These are phyloP conservation scores for Globodera ellingtonae DNA, from an alignment of 1,140 invertebrate species.

Conservation along the genomic window DNA sequence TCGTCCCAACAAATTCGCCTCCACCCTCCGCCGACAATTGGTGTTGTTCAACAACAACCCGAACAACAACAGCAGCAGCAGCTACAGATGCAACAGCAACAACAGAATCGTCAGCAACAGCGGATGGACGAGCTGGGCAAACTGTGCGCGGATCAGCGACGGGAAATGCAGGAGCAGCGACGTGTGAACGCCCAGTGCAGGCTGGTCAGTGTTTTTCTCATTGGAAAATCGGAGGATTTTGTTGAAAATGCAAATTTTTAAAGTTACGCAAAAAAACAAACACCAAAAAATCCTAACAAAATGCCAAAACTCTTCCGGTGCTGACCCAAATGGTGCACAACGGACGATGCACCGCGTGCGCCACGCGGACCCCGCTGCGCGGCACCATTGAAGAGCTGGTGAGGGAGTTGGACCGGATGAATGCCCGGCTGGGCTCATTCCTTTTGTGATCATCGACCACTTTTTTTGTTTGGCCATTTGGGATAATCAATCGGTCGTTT, in stretches of 20 bases:
- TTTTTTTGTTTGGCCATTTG: background rate
- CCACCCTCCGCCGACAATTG: background rate
- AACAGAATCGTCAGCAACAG: conserved; percentile 11
- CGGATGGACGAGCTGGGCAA: conserved; percentile 16
- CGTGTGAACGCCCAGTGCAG: conserved; percentile 22
- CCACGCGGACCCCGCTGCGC: conserved; percentile 3
- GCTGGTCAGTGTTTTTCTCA: conserved; percentile 5
- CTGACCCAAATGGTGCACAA: conserved; percentile 14
- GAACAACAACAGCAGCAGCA: background rate
- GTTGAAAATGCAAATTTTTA: background rate
- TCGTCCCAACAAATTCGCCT: background rate
- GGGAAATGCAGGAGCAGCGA: conserved; percentile 20
- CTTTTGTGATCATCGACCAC: conserved; percentile 2
- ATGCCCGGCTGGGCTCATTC: conserved; percentile 27
- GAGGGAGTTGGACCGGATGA: conserved; percentile 28
- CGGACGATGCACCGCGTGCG: conserved; percentile 24
- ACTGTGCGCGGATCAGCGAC: conserved; percentile 17
- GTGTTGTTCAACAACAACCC: background rate
- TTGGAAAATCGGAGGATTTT: background rate
- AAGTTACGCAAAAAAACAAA: background rate
- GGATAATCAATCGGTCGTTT: conserved; percentile 57
- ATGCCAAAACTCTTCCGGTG: conserved; percentile 10
- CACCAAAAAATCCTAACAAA: background rate
- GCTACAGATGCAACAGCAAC: conserved; percentile 7
- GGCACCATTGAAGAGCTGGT: conserved; percentile 22